Evolutionary conservation across 2,888 invertebrate genomes (phyloP), one percentile per base, ranked within the genome.

Genomic region (Toxonevra muliebris): DNA sequence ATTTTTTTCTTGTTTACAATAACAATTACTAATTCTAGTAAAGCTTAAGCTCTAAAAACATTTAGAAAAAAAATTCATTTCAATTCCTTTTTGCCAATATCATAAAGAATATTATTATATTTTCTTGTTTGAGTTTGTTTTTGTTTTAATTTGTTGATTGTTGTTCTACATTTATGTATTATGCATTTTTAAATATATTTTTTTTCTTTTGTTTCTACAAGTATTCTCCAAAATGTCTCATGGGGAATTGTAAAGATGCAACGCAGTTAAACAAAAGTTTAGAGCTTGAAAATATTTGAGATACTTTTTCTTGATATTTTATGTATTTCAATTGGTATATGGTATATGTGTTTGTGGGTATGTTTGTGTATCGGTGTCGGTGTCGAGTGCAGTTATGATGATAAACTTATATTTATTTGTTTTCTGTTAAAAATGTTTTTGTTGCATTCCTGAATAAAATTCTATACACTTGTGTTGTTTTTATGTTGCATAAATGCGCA

Each of bases 81-180:
- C 68, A 68, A 68, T 68, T 68, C 68, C 68, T 68, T 68, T 67
- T 68, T 68, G 68, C 68, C 68, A 68, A 68, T 68, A 58, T 52
- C 52, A 60, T 61, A 43, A 45, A 13, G 53, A 60, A 60, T 60
- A 52, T 54, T 41, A 30, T 52, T 43, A 45, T 60, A 19, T 52
- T 5, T 40, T 65, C 40, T 45, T 53, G 20, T 55, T 45, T 20
- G 45, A 48, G 50, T 58, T 19, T 53, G 11, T 57, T 48, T 64
- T 64, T 57, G 20, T 43, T 59, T 60, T n/a, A 40, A 20, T 65
- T 53, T 50, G 50, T 42, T 65, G 20, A 41, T 60, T 52, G 59
- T 43, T 66, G 41, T 9, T 20, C 42, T 52, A 43, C 48, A 41
- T 43, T 15, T 2, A 59, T 10, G 43, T 57, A 42, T 9, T n/a